phyloP scores from a whole-genome alignment of 2,113 vertebrate genomes.

The Dissostichus mawsoni region DNA sequence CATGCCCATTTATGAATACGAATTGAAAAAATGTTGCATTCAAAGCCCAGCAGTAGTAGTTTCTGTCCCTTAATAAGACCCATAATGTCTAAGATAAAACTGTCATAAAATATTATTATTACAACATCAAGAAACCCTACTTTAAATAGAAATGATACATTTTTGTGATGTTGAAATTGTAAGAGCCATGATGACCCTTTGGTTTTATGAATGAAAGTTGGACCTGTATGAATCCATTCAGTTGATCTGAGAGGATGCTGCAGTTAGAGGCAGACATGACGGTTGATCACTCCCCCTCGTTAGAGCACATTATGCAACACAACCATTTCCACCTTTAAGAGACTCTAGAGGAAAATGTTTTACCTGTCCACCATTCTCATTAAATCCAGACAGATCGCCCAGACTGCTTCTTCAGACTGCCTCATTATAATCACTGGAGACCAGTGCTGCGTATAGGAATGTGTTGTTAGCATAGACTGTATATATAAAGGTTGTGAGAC shows the following conservation, averaged over 20 bases:
- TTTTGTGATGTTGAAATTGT: not conserved
- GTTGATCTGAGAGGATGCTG: not conserved
- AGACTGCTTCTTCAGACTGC: conserved; percentile 8
- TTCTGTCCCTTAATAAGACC: not conserved
- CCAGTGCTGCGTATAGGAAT: not conserved
- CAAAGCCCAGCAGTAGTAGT: not conserved
- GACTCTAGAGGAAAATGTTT: conserved; percentile 52
- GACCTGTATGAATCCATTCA: too few species aligned
- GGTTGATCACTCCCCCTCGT: conserved; percentile 38
- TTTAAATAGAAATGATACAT: not conserved
- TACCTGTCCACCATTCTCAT: conserved; percentile 62
- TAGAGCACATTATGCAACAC: conserved; percentile 54
- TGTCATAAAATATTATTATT: not conserved
- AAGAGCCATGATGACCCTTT: not conserved
- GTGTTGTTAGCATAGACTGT: not conserved
- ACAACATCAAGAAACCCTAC: not conserved
- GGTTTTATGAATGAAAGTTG: not conserved
- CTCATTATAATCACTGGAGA: conserved; percentile 46
- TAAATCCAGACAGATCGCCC: conserved; percentile 50
- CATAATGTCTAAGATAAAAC: not conserved
- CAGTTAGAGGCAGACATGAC: conserved; percentile 7
- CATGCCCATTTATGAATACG: not conserved
- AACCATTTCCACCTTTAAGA: conserved; percentile 54
- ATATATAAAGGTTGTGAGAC: too few species aligned
- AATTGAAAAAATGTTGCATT: not conserved